Evolutionary conservation across 2,113 vertebrate genomes (phyloP).

Genomic region (Chamaetylas fuelleborni): DNA sequence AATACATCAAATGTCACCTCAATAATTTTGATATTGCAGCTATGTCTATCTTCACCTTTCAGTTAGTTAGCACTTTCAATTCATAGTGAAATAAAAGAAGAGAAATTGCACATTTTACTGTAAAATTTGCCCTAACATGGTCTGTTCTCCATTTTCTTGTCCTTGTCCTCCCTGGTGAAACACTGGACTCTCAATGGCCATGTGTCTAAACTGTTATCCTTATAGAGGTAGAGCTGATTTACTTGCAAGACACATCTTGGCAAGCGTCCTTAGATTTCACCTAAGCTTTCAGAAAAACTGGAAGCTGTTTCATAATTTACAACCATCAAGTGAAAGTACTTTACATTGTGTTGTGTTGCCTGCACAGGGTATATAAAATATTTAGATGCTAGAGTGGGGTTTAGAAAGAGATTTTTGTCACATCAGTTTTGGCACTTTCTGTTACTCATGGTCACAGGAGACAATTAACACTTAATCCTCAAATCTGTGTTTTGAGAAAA

Average conservation of each 20-base stretch:
- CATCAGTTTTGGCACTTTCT: constrained; percentile 19
- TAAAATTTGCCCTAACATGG: background rate
- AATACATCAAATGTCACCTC: background rate
- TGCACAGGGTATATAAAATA: constrained; percentile 63
- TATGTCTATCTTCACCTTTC: background rate
- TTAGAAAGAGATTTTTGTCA: constrained; percentile 45
- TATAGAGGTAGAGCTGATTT: constrained; percentile 47
- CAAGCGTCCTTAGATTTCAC: constrained; percentile 62
- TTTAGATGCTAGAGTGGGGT: constrained; percentile 37
- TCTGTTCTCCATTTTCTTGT: background rate
- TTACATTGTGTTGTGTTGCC: constrained; percentile 56
- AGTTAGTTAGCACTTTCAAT: background rate
- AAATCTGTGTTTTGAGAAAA: background rate
- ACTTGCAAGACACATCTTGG: constrained; percentile 66
- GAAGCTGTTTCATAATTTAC: constrained; percentile 69
- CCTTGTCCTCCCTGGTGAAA: background rate
- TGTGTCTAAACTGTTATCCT: constrained; percentile 53
- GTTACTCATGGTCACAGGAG: background rate
- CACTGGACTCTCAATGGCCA: constrained; percentile 62
- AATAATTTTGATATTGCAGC: background rate
- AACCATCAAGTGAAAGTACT: constrained; percentile 63
- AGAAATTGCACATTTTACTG: background rate
- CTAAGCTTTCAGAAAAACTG: constrained; percentile 53
- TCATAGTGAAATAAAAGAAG: background rate
- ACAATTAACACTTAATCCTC: background rate